Base-by-base conservation (phyloP, 2,113 vertebrate species). In the Scomber scombrus region DNA sequence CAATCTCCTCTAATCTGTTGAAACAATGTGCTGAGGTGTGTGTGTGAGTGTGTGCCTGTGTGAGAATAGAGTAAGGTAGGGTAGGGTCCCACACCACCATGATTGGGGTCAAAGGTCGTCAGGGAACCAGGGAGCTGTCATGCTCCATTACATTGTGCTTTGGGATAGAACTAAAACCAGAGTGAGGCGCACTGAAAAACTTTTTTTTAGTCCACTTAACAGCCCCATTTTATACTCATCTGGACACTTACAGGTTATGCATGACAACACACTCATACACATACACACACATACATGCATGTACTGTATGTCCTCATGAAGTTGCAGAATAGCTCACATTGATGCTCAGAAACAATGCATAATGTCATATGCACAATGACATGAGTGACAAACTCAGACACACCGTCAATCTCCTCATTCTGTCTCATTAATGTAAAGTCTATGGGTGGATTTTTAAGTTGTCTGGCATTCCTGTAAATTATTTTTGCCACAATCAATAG, bases 41-140 rank as follows among this genome's bases (percentile, higher is more conserved):
- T 90, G 77, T 86, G 50, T 58, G 68, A 70, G 57, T 75, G 75
- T 72, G 62, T 68, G 68, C 56, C 69, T 14, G 71, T 69, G 81
- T 51, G 75, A 66, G 60, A 45, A 50, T 14, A 14, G 66, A 66
- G 56, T 73, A 62, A 76, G 86, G 85, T 87, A 79, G 77, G 83
- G 34, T 55, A 40, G 82, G 90, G 76, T 90, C 90, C 91, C 85
- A 85, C 87, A 87, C 88, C 88, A 89, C 90, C 85, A 80, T 92
- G 92, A 93, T 91, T 88, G 91, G 90, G 94, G 93, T 93, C 75
- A 89, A 55, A 92, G 94, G 91, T 91, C 71, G 57, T 47, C 74
- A 54, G 76, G 90, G 92, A 92, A 93, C 85, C 92, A 90, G 87
- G 92, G 93, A 89, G 89, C 92, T 92, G 93, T 95, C 93, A 92